Conservation (phyloP, 1,140 invertebrate species). For the Spodoptera litura region DNA sequence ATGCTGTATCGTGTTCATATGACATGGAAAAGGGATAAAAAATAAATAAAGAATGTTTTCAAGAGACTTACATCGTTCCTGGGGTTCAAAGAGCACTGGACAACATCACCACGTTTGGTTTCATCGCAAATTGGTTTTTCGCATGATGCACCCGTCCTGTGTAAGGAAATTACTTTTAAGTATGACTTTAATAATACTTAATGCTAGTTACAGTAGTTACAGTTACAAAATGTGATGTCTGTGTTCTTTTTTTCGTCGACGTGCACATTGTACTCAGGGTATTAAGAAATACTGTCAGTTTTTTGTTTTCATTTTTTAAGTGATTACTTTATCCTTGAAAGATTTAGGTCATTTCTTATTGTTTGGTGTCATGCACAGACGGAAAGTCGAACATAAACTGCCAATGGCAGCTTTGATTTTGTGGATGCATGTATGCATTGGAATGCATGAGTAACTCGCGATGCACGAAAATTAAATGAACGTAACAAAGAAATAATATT, state of each 20-base stretch:
- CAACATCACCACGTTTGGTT: constrained; percentile 32
- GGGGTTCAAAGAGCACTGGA: constrained; percentile 35
- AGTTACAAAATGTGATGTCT: background rate
- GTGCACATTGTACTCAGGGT: too few species aligned
- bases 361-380: background rate
- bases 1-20: too few species aligned
- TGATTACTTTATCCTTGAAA: constrained; percentile 2
- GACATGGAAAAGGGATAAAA: too few species aligned
- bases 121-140: constrained; percentile 15
- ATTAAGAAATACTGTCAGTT: too few species aligned
- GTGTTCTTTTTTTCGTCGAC: background rate
- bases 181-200: background rate
- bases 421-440: background rate
- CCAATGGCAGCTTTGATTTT: background rate
- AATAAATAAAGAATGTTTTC: background rate
- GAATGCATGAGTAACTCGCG: background rate
- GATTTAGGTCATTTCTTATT: constrained; percentile 3
- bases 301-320: background rate
- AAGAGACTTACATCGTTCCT: constrained; percentile 41
- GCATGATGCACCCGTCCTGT: constrained; percentile 46
- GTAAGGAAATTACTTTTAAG: background rate
- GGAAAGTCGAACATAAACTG: background rate
- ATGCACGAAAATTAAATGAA: too few species aligned
- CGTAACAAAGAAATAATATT: too few species aligned
- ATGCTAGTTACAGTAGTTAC: background rate